Evolutionary conservation across 2,797 vertebrate species (phyloP), one percentile per base, ranked within the genome.

Genomic region (Chaenodraco wilsoni): DNA sequence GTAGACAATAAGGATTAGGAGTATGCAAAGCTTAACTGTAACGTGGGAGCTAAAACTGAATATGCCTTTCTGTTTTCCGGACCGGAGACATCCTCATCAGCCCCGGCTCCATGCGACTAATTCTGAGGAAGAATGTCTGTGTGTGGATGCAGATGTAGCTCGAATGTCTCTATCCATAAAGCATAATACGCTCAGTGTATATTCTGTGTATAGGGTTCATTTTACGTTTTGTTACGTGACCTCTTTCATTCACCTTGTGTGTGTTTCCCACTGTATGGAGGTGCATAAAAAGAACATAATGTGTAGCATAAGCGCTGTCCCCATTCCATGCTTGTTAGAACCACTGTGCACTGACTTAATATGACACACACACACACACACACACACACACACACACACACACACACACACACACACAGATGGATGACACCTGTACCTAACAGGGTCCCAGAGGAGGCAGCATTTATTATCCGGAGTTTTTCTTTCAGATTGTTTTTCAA

Each of bases 1-100:
- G 89, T 84, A 92, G 88, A 93, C 92, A 93, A 94, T 93, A 84
- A 92, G 91, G 92, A 93, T 93, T 92, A 93, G 74, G 74, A 88
- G 78, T 82, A 77, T 85, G 86, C 81, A 87, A 90, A 90, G 89
- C 89, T 88, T 85, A 86, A 89, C 89, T 85, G 87, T 91, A 92
- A 92, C 89, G 86, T 81, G 79, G 84, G 88, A 86, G 88, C 85
- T 78, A 74, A 78, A 86, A 86, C 74, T 75, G 84, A 90, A 89
- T 87, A 77, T 85, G 71, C 77, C 80, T 87, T 87, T 85, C 76
- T 87, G 79, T 87, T 85, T 81, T 75, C 83, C 14, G 52, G 78
- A 72, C 55, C 49, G 69, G 73, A 78, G 76, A 88, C 84, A 84
- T 87, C 55, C 84, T 90, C 88, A 86, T 90, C 87, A 79, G 75